Evolutionary conservation across 2,113 vertebrate genomes (phyloP), one percentile per base, ranked within the genome.

Genomic region (Rhabdomys dilectus): DNA sequence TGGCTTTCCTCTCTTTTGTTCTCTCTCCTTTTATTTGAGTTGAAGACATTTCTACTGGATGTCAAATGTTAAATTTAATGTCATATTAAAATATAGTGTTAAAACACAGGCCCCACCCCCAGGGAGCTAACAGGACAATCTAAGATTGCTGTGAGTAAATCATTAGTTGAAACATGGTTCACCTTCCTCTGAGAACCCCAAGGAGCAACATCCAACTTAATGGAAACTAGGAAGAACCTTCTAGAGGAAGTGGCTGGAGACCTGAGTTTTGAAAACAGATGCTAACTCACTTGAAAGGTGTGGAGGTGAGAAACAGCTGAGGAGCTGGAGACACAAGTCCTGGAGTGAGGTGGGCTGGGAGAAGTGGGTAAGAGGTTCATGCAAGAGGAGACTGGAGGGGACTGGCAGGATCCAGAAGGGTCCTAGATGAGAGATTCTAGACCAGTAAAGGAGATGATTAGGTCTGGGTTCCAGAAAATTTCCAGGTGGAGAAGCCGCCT

Each of bases 21-120:
- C 17, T 34, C 48, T 70, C 94, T 95, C 56, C 36, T 85, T 53
- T 88, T 91, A 12, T 53, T 90, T 91, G 29, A 9, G 39, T 62
- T 92, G 82, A 73, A 88, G 87, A 91, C 56, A 92, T 97, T 81
- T 85, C 80, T 93, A 48, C 51, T 88, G 80, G 34, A 95, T 86
- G n/a, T 92, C 70, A 81, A 97, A 80, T 39, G 36, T 53, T 45
- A 13, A 93, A 48, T 92, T 88, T 82, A 88, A 62, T n/a, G 45
- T 92, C 66, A 53, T 26, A 19, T 26, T 77, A 76, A 81, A 73
- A 87, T 68, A 60, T 53, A 85, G 29, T 60, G 34, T 70, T 21
- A 56, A 92, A 66, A 92, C 75, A 70, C 24, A 17, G 62, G 1
- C 22, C 29, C n/a, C 85, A 24, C n/a, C 48, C 68, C 68, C n/a